phyloP scores from a whole-genome alignment of 1,140 invertebrate genomes.

The Drosophila neocordata region DNA sequence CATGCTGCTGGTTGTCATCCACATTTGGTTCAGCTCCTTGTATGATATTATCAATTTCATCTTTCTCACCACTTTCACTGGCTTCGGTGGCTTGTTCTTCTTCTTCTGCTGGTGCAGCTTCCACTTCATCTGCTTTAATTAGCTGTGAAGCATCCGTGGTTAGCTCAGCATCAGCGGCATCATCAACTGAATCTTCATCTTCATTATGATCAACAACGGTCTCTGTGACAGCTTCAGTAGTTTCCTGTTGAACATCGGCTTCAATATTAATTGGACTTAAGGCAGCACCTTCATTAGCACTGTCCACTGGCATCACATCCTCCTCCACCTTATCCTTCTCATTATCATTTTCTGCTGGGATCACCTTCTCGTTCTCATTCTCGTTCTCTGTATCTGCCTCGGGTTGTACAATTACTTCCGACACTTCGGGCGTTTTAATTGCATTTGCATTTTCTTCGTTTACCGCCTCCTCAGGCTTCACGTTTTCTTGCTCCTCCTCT shows the following conservation, averaged over 20 bases:
- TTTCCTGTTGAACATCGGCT: constrained; percentile 38
- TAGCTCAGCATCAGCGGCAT: neutral
- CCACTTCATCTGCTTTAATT: neutral
- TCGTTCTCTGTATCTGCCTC: constrained; percentile 30
- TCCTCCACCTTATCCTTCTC: constrained; percentile 28
- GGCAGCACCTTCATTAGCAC: constrained; percentile 25
- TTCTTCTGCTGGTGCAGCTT: constrained; percentile 8
- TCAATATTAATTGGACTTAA: constrained; percentile 40
- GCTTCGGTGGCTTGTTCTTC: constrained; percentile 15
- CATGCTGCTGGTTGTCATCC: constrained; percentile 32
- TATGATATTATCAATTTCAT: constrained; percentile 74
- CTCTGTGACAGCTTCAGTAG: constrained; percentile 21
- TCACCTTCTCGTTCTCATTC: constrained; percentile 13
- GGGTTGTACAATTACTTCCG: constrained; percentile 63
- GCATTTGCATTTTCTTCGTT: constrained; percentile 69
- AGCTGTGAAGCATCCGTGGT: constrained; percentile 1
- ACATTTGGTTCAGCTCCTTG: constrained; percentile 68
- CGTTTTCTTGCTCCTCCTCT: constrained; percentile 11
- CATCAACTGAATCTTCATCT: neutral
- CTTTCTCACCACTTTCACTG: constrained; percentile 61
- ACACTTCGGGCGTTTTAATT: constrained; percentile 78
- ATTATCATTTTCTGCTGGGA: neutral
- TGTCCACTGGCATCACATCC: neutral
- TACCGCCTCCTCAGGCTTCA: constrained; percentile 31
- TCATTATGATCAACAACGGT: constrained; percentile 5